These are phyloP conservation scores for Callopanchax toddi DNA, from an alignment of 2,113 vertebrate species.

Conservation along the genomic window DNA sequence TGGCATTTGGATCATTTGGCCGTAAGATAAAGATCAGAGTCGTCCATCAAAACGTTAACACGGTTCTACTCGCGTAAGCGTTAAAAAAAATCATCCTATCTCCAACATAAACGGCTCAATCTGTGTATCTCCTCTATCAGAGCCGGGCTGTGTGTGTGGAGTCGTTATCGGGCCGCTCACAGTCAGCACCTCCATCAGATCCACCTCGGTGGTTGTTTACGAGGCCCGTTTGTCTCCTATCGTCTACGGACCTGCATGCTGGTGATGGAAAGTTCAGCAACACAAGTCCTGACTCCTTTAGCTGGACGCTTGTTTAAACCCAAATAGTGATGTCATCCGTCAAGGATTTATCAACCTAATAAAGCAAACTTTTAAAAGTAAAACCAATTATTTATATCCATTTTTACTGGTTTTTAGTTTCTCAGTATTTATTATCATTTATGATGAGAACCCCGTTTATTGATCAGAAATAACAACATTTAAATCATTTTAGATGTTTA, in stretches of 20 bases:
- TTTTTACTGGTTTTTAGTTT: no score
- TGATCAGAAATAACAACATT: no score
- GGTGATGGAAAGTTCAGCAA: constrained; percentile 23
- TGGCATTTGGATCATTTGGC: constrained; percentile 63
- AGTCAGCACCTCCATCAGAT: constrained; percentile 52
- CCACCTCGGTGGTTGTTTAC: constrained; percentile 54
- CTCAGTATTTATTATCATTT: no score
- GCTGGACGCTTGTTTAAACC: constrained; percentile 2
- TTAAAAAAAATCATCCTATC: constrained; percentile 32
- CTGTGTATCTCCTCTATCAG: constrained; percentile 37
- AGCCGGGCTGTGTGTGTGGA: constrained; percentile 25
- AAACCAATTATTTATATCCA: no score
- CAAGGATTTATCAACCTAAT: background rate
- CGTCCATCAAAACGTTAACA: constrained; percentile 57
- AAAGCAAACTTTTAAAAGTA: no score
- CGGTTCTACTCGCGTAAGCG: constrained; percentile 36
- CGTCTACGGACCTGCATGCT: constrained; percentile 65
- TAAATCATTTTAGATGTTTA: no score
- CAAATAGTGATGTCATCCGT: constrained; percentile 37
- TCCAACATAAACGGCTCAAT: background rate
- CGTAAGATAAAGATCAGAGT: constrained; percentile 57
- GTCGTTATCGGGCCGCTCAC: constrained; percentile 36
- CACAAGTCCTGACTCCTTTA: constrained; percentile 27
- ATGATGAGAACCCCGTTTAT: no score
- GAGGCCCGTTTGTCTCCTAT: constrained; percentile 32